phyloP scores from a whole-genome alignment of 1,140 invertebrate genomes.

The Drosophila oshimai region DNA sequence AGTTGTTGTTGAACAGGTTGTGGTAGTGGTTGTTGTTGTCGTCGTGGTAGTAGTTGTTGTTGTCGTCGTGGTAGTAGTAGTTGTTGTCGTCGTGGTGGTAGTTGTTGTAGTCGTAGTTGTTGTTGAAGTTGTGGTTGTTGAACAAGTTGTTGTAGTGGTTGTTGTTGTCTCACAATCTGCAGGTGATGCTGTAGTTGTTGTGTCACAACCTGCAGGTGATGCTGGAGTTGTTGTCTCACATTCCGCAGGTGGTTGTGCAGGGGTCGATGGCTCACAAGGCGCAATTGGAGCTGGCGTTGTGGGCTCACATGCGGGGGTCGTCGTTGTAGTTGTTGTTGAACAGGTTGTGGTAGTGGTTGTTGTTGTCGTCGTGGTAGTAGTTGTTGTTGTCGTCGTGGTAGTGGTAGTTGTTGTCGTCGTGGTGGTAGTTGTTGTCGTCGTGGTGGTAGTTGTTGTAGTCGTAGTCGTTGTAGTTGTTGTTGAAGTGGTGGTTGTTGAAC shows the following conservation, averaged over 20 bases:
- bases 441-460: background rate
- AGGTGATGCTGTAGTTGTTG: too few species aligned
- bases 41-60: slow-evolving; percentile 1
- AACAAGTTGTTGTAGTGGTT: background rate
- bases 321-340: background rate
- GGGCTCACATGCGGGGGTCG: too few species aligned
- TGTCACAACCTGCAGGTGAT: too few species aligned
- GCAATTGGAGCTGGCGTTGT: too few species aligned
- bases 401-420: background rate
- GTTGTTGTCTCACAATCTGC: too few species aligned
- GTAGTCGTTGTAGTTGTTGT: background rate
- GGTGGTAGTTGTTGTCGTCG: background rate
- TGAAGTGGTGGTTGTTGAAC: background rate
- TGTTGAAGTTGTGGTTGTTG: slow-evolving; percentile 8
- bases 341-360: background rate
- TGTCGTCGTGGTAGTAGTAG: background rate
- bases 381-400: background rate
- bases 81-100: background rate
- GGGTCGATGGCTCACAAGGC: too few species aligned
- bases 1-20: background rate
- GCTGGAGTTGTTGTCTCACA: too few species aligned
- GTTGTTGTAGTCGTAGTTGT: slow-evolving; percentile 5
- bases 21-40: slow-evolving; percentile 1
- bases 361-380: background rate
- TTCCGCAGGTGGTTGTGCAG: too few species aligned